Evolutionary conservation across 1,140 invertebrate genomes (phyloP).

Genomic region (Drosophila arizonae): DNA sequence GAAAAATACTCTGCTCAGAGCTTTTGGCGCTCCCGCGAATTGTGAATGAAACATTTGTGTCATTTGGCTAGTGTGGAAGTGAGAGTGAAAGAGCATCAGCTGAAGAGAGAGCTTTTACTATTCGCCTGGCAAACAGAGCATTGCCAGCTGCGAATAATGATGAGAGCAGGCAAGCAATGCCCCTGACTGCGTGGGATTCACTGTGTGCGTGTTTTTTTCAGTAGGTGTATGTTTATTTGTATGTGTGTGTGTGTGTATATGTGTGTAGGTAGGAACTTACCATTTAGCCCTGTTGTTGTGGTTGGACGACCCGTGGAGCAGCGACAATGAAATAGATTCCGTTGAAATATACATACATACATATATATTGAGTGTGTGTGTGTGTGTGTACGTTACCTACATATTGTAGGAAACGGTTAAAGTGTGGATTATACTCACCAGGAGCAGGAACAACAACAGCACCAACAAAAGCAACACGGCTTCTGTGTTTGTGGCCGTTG

Average conservation of each 20-base stretch:
- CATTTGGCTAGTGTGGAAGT: neutral
- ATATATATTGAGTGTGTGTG: neutral
- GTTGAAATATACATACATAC: constrained; percentile 18
- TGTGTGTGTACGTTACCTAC: neutral
- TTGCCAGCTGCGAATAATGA: constrained; percentile 57
- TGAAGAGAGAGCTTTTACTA: constrained; percentile 52
- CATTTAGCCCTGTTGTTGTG: constrained; percentile 76
- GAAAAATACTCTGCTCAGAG: constrained; percentile 55
- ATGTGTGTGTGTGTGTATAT: constrained; percentile 13
- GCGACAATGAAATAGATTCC: constrained; percentile 43
- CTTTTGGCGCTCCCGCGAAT: constrained; percentile 63
- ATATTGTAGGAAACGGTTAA: constrained; percentile 32
- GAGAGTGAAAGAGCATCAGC: constrained; percentile 4
- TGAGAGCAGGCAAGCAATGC: constrained; percentile 36
- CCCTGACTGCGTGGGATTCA: constrained; percentile 26
- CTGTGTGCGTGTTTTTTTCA: constrained; percentile 3
- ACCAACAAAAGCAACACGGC: constrained; percentile 87
- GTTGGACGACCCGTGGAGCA: constrained; percentile 30
- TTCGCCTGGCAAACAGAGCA: constrained; percentile 30
- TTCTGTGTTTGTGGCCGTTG: constrained; percentile 81
- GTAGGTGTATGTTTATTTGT: neutral
- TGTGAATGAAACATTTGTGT: constrained; percentile 66
- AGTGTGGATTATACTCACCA: constrained; percentile 84
- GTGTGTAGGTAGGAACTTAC: constrained; percentile 60
- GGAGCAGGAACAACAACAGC: constrained; percentile 89